Evolutionary conservation across 2,797 vertebrate genomes (phyloP), one percentile per base, ranked within the genome.

Genomic region (Morelia viridis): DNA sequence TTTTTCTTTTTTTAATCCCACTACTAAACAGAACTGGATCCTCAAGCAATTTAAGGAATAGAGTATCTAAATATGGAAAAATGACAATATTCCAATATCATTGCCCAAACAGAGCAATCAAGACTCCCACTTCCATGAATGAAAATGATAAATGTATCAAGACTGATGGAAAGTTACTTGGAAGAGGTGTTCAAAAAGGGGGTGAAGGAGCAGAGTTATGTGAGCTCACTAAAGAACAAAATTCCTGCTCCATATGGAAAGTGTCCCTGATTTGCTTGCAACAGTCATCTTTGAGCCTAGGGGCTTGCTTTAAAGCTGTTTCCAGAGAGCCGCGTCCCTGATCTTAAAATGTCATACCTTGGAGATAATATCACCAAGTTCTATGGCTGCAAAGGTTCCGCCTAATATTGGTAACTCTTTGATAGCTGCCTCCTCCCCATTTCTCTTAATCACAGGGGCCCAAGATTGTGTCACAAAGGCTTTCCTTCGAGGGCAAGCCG

Each of bases 391-490:
- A 35, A 53, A 62, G 62, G 28, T 26, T 80, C 76, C 84, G 24
- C 15, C 41, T 65, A 6, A 6, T 31, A 24, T 57, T 22, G 24
- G 56, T 76, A 41, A 11, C 64, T 57, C 61, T n/a, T 71, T 8
- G 3, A 2, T 46, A 80, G 35, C 11, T 15, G 13, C 3, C 7
- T 19, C 5, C 3, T 35, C 0, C 46, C 17, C 22, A 0, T 24
- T 61, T 76, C 64, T 86, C 88, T 90, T 87, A 56, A 87, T 64
- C 89, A 85, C 84, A 90, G 65, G 1, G 46, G 84, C 65, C 87
- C 60, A 1, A 35, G 9, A 26, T 0, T 0, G 35, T 3, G 0
- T 62, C 91, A 84, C 0, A 92, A 0, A 88, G 93, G 86, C 80
- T 35, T 58, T 41, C 1, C 1, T 7, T 65, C 91, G 0, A 15